A percentile compares a stretch with the other conserved stretches of the same genome.
phyloP scores from a whole-genome alignment of 2,797 vertebrate genomes.

The Clarias platycephalus region DNA sequence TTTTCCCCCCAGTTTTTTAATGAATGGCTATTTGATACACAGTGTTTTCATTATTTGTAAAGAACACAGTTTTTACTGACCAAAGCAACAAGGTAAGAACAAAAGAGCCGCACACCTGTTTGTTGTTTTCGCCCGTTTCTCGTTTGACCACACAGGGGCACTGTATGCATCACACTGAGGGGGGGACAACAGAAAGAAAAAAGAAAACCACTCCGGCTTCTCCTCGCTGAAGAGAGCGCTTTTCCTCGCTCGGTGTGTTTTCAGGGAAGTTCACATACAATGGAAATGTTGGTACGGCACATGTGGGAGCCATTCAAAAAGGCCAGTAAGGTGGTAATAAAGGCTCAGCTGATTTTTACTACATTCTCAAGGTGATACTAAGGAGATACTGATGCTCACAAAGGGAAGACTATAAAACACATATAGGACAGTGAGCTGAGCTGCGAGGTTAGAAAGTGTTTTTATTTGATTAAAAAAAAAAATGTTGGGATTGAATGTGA shows the following conservation, averaged over 20 bases:
- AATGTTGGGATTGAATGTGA: slow-evolving; percentile 6
- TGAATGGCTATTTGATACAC: not conserved
- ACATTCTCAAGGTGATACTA: slow-evolving; percentile 30
- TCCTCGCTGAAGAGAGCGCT: not conserved
- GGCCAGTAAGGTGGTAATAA: slow-evolving; percentile 1
- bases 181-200: not conserved
- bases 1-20: not conserved
- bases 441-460: not conserved
- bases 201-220: not conserved
- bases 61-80: not conserved
- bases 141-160: slow-evolving; percentile 39
- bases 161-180: slow-evolving; percentile 16
- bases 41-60: not conserved
- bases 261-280: slow-evolving; percentile 37
- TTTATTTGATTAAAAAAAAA: not conserved
- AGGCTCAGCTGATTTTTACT: slow-evolving; percentile 19
- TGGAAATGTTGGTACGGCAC: slow-evolving; percentile 4
- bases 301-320: slow-evolving; percentile 9
- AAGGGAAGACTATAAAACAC: slow-evolving; percentile 3
- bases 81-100: slow-evolving; percentile 33
- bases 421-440: not conserved
- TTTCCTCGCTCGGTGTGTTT: not conserved
- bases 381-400: slow-evolving; percentile 10
- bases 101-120: slow-evolving; percentile 45
- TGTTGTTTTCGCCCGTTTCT: slow-evolving; percentile 32